These are phyloP conservation scores for Eulemur macaco DNA, from an alignment of 2,113 vertebrate species.

Conservation along the genomic window DNA sequence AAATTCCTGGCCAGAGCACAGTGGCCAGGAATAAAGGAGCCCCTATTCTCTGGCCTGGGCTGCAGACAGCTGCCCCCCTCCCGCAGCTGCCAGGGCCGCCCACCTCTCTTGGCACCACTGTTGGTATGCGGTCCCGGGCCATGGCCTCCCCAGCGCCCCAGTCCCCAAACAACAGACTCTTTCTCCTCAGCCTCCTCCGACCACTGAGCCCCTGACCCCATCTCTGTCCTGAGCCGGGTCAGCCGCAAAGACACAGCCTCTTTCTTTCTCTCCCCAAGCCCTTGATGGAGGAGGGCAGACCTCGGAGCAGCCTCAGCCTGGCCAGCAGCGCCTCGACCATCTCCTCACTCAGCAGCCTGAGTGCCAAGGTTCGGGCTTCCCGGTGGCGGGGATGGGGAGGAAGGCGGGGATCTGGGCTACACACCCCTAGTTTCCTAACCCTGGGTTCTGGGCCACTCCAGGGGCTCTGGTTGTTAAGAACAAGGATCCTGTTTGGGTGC, in stretches of 20 bases:
- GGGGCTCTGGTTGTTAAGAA: neutral
- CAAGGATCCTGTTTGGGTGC: neutral
- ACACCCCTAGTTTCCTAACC: neutral
- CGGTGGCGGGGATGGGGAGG: neutral
- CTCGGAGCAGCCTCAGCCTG: slow-evolving; percentile 76
- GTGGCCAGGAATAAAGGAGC: slow-evolving; percentile 66
- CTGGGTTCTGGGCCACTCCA: neutral
- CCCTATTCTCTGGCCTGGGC: slow-evolving; percentile 63
- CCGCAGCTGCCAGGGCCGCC: slow-evolving; percentile 74
- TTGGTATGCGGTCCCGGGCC: slow-evolving; percentile 59
- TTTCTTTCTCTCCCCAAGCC: slow-evolving; percentile 28
- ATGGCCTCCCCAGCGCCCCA: slow-evolving; percentile 50
- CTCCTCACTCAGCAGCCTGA: slow-evolving; percentile 59
- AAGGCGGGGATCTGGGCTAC: neutral
- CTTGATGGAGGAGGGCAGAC: slow-evolving; percentile 70
- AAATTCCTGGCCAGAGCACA: slow-evolving; percentile 59
- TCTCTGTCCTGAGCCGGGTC: slow-evolving; percentile 8
- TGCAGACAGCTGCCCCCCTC: slow-evolving; percentile 68
- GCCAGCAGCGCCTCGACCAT: slow-evolving; percentile 74
- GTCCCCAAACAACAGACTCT: slow-evolving; percentile 62
- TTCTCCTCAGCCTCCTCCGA: slow-evolving; percentile 57
- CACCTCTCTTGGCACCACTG: slow-evolving; percentile 71
- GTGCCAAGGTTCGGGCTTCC: slow-evolving; percentile 56
- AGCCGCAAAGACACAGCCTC: slow-evolving; percentile 31
- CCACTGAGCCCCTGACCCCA: slow-evolving; percentile 58